Evolutionary conservation across 1,140 invertebrate species (phyloP).

Genomic region (Papilio helenus): DNA sequence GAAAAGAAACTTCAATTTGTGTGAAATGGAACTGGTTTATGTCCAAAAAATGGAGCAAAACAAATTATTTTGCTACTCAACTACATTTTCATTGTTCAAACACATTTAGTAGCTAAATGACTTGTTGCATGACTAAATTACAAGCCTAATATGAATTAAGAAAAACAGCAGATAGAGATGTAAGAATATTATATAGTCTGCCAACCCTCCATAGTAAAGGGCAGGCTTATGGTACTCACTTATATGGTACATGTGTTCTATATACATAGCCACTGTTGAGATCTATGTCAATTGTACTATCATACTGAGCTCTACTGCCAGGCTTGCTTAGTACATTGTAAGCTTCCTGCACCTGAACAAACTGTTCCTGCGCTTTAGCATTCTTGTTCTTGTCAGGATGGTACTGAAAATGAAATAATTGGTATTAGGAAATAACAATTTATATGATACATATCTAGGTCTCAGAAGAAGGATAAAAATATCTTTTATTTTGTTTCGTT

Average conservation of each 20-base stretch:
- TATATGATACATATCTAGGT: neutral
- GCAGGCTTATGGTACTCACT: slow-evolving; percentile 52
- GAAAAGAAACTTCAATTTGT: neutral
- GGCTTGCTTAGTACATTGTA: slow-evolving; percentile 85
- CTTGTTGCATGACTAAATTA: too few species aligned
- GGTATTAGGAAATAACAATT: neutral
- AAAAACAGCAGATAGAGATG: too few species aligned
- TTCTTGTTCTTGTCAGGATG: slow-evolving; percentile 86
- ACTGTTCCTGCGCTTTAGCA: slow-evolving; percentile 80
- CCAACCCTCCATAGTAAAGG: too few species aligned
- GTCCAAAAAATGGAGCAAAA: too few species aligned
- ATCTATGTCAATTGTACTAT: slow-evolving; percentile 61
- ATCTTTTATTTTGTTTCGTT: neutral
- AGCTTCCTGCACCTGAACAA: slow-evolving; percentile 86
- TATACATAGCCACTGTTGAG: slow-evolving; percentile 56
- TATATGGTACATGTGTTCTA: slow-evolving; percentile 64
- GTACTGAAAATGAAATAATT: slow-evolving; percentile 69
- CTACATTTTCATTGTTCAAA: too few species aligned
- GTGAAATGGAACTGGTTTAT: too few species aligned
- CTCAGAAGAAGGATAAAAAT: too few species aligned
- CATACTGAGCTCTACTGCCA: slow-evolving; percentile 83
- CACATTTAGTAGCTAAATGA: too few species aligned
- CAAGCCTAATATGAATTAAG: too few species aligned
- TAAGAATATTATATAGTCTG: too few species aligned
- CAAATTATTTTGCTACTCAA: too few species aligned